Base-by-base conservation (phyloP, 2,113 vertebrate genomes). In the Solea solea region DNA sequence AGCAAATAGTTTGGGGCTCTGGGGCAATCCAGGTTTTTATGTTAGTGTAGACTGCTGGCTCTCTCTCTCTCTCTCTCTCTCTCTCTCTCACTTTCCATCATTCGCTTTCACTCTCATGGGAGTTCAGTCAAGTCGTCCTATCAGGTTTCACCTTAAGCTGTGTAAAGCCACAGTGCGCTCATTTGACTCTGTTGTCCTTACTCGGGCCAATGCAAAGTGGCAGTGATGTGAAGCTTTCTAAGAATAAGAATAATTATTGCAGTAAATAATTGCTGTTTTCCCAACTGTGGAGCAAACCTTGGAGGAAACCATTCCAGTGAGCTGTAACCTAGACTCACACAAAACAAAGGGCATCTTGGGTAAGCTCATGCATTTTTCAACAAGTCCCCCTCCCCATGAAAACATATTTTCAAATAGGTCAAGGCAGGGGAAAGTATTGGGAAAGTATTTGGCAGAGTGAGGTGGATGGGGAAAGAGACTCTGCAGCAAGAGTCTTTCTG, bases 391-490 rank as follows among this genome's bases (percentile, higher is more conserved):
- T 53, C 44, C 51, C 51, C 40, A 53, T 15, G 42, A 65, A 67
- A 80, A 68, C 25, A 42, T 64, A 9, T 62, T 61, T 74, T 25
- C 76, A 82, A 84, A 81, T 76, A 75, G 80, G 73, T 80, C 81
- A 80, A 56, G 14, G 40, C 15, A 44, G 57, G 57, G 41, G 57
- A 50, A 55, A 14, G n/a, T 25, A 48, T 48, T n/a, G 50, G 53
- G 60, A 67, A 68, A 59, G 41, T 52, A 27, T 56, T 67, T 60
- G 42, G 60, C 40, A 13, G 51, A 52, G 51, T 41, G 2, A 6
- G 40, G 4, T 15, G 40, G 21, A 44, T 58, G 16, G 21, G 48
- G 62, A 5, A 71, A 40, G 46, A 71, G 27, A 67, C 3, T 10
- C 4, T 48, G 14, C 8, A 72, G 11, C 16, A 21, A 10, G 21